Percentiles rank a stretch among this genome's conserved stretches.
phyloP scores from a whole-genome alignment of 2,797 vertebrate species.

The Acipenser ruthenus region DNA sequence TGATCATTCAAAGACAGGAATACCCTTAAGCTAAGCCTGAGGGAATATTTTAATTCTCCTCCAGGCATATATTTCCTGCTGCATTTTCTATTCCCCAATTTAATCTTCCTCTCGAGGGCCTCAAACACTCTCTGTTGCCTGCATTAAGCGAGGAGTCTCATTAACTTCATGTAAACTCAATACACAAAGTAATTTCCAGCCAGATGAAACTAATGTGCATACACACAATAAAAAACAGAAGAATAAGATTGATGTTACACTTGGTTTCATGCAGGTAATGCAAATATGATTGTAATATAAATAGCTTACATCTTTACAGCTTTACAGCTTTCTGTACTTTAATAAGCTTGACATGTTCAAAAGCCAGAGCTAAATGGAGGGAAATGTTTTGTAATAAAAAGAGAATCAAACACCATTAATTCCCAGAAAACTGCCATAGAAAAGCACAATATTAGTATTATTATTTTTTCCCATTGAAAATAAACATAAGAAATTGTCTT shows the following conservation, averaged over 20 bases:
- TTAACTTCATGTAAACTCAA: not conserved
- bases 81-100: not conserved
- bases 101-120: not conserved
- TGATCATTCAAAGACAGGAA: not conserved
- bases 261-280: too few relatives aligned
- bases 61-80: not conserved
- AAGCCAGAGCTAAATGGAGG: too few relatives aligned
- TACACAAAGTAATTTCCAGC: conserved; percentile 1
- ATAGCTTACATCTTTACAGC: not conserved
- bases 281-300: not conserved
- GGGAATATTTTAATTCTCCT: not conserved
- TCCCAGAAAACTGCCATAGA: too few relatives aligned
- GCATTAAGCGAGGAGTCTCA: not conserved
- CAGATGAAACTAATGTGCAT: not conserved
- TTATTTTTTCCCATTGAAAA: too few relatives aligned
- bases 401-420: too few relatives aligned
- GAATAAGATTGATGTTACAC: too few relatives aligned
- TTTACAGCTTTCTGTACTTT: not conserved
- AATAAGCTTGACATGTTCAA: too few relatives aligned
- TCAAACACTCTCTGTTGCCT: not conserved
- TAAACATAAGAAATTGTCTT: too few relatives aligned
- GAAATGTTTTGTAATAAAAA: too few relatives aligned
- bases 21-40: not conserved
- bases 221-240: not conserved
- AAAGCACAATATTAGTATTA: too few relatives aligned